phyloP scores from a whole-genome alignment of 2,113 vertebrate genomes.

The Gambusia holbrooki region DNA sequence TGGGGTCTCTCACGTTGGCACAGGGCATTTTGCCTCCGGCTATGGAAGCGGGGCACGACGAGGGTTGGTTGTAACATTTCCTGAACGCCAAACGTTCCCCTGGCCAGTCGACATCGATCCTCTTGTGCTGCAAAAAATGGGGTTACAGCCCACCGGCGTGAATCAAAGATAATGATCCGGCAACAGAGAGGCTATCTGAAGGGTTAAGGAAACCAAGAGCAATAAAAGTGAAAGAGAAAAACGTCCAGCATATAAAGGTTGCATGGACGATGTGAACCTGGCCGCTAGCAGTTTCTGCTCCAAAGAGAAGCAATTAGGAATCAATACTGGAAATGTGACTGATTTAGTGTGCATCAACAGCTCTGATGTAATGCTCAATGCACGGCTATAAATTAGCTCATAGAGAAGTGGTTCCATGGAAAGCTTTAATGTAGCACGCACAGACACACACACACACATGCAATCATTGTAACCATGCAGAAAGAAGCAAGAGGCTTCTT shows the following conservation, averaged over 20 bases:
- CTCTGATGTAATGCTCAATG: constrained; percentile 68
- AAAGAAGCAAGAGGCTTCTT: neutral
- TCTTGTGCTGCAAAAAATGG: neutral
- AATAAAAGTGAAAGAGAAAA: neutral
- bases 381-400: constrained; percentile 61
- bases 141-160: too few species aligned
- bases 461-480: constrained; percentile 32
- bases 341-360: constrained; percentile 64
- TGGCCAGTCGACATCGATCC: neutral
- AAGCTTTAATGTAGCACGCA: constrained; percentile 14
- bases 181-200: neutral
- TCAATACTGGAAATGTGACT: constrained; percentile 41
- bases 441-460: neutral
- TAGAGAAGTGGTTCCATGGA: constrained; percentile 16
- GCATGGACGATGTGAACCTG: constrained; percentile 3
- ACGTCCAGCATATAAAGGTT: neutral
- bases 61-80: neutral
- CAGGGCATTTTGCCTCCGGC: neutral
- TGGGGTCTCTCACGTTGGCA: neutral
- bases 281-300: neutral
- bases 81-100: neutral
- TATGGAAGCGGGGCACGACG: neutral
- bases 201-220: constrained; percentile 1
- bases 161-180: neutral
- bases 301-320: constrained; percentile 14